These are phyloP conservation scores for Drosophila persimilis DNA, from an alignment of 1,140 invertebrate genomes.

Conservation along the genomic window DNA sequence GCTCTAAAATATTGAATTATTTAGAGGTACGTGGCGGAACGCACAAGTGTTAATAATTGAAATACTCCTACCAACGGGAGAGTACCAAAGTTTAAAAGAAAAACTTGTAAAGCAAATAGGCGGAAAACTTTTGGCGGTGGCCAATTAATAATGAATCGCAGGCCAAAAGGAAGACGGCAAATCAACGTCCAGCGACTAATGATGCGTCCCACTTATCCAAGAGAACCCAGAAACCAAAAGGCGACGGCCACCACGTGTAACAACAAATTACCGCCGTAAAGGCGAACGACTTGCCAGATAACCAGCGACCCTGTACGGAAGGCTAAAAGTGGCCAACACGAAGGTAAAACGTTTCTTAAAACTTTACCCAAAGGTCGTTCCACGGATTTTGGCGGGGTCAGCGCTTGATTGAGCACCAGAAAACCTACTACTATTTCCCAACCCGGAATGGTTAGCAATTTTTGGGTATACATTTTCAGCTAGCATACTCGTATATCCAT, in stretches of 20 bases:
- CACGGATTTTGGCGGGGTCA: slow-evolving; percentile 38
- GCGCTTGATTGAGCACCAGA: slow-evolving; percentile 68
- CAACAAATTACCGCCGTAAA: slow-evolving; percentile 74
- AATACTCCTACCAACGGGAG: slow-evolving; percentile 31
- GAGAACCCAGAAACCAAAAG: slow-evolving; percentile 22
- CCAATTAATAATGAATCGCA: slow-evolving; percentile 78
- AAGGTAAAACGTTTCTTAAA: slow-evolving; percentile 54
- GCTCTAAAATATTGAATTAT: slow-evolving; percentile 69
- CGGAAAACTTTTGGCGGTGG: slow-evolving; percentile 49
- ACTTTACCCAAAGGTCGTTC: slow-evolving; percentile 57
- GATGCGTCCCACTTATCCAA: slow-evolving; percentile 64
- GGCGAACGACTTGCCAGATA: slow-evolving; percentile 54
- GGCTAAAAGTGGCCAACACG: slow-evolving; percentile 57
- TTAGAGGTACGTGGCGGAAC: slow-evolving; percentile 43
- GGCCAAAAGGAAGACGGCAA: slow-evolving; percentile 22
- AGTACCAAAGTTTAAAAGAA: slow-evolving; percentile 13
- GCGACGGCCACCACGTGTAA: slow-evolving; percentile 56
- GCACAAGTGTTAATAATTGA: slow-evolving; percentile 79
- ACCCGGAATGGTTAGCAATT: no score
- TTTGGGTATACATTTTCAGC: slow-evolving; percentile 50
- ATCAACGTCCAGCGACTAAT: slow-evolving; percentile 65
- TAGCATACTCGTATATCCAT: slow-evolving; percentile 14
- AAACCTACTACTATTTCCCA: slow-evolving; percentile 5
- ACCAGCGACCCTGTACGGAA: slow-evolving; percentile 35
- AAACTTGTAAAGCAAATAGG: slow-evolving; percentile 66